These are phyloP conservation scores for Sarcophilus harrisii DNA, from an alignment of 2,797 vertebrate species.

Conservation along the genomic window DNA sequence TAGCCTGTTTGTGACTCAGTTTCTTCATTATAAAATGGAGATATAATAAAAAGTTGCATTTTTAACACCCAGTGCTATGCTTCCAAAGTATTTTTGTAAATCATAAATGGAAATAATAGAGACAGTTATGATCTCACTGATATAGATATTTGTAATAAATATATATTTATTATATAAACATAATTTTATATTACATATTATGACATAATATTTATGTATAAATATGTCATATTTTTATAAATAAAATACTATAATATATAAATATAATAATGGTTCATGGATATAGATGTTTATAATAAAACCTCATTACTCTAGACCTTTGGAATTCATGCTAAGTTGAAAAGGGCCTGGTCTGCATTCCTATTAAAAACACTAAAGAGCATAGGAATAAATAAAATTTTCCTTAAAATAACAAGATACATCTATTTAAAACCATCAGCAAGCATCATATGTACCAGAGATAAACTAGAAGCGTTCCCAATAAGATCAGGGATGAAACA, in stretches of 20 bases:
- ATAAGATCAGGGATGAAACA: no score
- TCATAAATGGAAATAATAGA: background rate
- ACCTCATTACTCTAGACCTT: constrained; percentile 37
- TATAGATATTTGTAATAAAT: constrained; percentile 6
- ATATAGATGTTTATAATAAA: constrained; percentile 16
- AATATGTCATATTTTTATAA: no score
- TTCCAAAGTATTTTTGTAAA: background rate
- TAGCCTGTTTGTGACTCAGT: background rate
- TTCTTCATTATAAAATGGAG: background rate
- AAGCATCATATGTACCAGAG: no score
- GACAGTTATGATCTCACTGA: background rate
- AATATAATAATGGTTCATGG: background rate
- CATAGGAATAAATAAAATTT: no score
- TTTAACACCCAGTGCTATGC: background rate
- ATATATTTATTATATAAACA: no score
- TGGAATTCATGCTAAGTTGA: constrained; percentile 26
- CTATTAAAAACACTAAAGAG: no score
- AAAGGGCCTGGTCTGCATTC: background rate
- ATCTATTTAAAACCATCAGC: no score
- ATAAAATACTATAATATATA: no score
- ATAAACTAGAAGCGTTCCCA: no score
- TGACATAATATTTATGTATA: no score
- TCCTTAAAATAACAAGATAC: no score
- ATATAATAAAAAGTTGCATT: background rate
- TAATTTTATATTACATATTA: no score